Evolutionary conservation across 2,797 vertebrate species (phyloP).

Genomic region (Paratrypauchen microcephalus): DNA sequence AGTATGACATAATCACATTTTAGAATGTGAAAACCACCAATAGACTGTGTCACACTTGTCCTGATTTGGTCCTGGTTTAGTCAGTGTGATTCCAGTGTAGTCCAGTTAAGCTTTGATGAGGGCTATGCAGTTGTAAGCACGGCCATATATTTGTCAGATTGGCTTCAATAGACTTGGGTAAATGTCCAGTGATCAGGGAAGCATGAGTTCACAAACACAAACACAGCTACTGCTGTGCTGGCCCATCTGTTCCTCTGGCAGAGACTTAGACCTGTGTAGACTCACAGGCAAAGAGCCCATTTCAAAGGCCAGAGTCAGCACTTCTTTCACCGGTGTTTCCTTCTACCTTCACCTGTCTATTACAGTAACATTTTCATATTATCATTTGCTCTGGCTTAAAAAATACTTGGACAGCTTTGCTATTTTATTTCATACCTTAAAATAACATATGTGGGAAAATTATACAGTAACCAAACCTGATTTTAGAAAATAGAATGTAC

Average conservation of each 20-base stretch:
- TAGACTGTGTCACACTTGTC: neutral
- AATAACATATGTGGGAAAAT: no score
- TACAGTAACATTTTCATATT: slow-evolving; percentile 24
- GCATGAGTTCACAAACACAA: slow-evolving; percentile 60
- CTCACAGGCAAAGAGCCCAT: slow-evolving; percentile 59
- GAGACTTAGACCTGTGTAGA: slow-evolving; percentile 77
- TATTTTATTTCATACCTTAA: no score
- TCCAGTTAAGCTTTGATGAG: neutral
- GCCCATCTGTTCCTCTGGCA: slow-evolving; percentile 80
- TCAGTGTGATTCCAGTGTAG: neutral
- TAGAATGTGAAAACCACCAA: no score
- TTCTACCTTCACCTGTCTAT: slow-evolving; percentile 35
- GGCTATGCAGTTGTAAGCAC: neutral
- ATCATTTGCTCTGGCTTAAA: neutral
- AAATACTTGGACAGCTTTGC: neutral
- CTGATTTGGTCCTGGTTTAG: neutral
- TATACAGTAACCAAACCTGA: no score
- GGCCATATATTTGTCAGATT: slow-evolving; percentile 6
- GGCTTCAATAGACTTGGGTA: slow-evolving; percentile 43
- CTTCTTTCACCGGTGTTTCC: slow-evolving; percentile 35
- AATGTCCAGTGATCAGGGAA: slow-evolving; percentile 56
- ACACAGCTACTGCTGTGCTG: slow-evolving; percentile 67
- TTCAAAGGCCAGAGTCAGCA: slow-evolving; percentile 58
- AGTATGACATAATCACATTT: no score
- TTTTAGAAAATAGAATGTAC: no score